Evolutionary conservation across 2,113 vertebrate species (phyloP), one percentile per base, ranked within the genome.

Genomic region (Anarrhichthys ocellatus): DNA sequence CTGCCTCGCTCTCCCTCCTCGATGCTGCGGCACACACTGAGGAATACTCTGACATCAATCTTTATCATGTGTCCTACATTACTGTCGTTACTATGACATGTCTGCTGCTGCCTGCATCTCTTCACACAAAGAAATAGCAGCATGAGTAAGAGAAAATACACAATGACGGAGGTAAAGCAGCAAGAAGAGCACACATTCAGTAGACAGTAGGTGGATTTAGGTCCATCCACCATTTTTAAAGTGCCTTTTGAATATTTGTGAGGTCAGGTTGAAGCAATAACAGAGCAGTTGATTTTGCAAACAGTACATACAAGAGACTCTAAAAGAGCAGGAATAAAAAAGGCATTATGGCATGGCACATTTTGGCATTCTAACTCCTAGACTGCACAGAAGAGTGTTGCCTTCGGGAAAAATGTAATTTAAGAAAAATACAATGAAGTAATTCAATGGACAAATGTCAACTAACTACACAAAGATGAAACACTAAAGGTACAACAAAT

Each of bases 281-380:
- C 69, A 73, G 65, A 80, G 72, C 54, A 68, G 62, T 70, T 69
- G 76, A 79, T 77, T 89, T 85, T 88, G 87, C 85, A 90, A 88
- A 92, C 76, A 66, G 50, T 75, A 81, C 44, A 72, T 63, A 83
- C 70, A 62, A 78, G 69, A 91, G 29, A 89, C 48, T 80, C 77
- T 17, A 78, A 81, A 85, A 87, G 62, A 90, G 79, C 82, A 52
- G 65, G 84, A 77, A 85, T 80, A 84, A 89, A 90, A 89, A 92
- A 93, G 92, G 90, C 88, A 86, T 88, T 91, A 93, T 92, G 92
- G 93, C 90, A 94, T 92, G 88, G 89, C 93, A 91, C 89, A 69
- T 81, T 93, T 94, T 94, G 93, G 93, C 92, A 93, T 92, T 89
- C 86, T 62, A 80, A 91, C 89, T 88, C 87, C 65, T 42, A 44